Percentiles rank a stretch among this genome's conserved stretches.
Conservation (phyloP, 1,140 invertebrate genomes). For the Platyscapa corneri region DNA sequence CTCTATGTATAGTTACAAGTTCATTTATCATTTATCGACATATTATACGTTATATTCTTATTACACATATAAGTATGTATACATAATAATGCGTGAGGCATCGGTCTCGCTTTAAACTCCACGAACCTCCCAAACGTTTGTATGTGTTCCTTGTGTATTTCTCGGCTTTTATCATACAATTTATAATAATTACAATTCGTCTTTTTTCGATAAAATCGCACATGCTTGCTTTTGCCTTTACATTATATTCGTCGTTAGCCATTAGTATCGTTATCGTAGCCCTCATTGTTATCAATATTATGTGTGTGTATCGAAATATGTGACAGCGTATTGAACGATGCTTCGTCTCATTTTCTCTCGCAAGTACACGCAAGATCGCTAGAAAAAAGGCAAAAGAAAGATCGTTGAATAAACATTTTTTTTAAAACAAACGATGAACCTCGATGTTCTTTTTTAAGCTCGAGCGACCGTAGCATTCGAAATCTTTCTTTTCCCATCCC, state of each 20-base stretch:
- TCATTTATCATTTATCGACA: slow-evolving; percentile 44
- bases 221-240: background rate
- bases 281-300: background rate
- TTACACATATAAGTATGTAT: slow-evolving; percentile 49
- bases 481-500: too few species aligned
- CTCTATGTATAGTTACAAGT: slow-evolving; percentile 63
- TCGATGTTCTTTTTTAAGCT: background rate
- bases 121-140: background rate
- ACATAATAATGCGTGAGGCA: slow-evolving; percentile 46
- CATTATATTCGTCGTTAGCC: background rate
- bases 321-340: background rate
- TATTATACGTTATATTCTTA: slow-evolving; percentile 50
- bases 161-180: slow-evolving; percentile 30
- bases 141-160: slow-evolving; percentile 2
- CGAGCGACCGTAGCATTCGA: slow-evolving; percentile 1
- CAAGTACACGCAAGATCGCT: background rate
- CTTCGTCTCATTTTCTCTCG: background rate
- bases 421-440: background rate
- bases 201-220: slow-evolving; percentile 24
- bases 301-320: slow-evolving; percentile 7
- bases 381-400: slow-evolving; percentile 22
- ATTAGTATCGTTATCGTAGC: background rate
- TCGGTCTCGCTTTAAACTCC: slow-evolving; percentile 26
- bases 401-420: slow-evolving; percentile 1
- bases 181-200: slow-evolving; percentile 44